Evolutionary conservation across 1,140 invertebrate genomes (phyloP), one percentile per base, ranked within the genome.

Genomic region (Drosophila takahashii): DNA sequence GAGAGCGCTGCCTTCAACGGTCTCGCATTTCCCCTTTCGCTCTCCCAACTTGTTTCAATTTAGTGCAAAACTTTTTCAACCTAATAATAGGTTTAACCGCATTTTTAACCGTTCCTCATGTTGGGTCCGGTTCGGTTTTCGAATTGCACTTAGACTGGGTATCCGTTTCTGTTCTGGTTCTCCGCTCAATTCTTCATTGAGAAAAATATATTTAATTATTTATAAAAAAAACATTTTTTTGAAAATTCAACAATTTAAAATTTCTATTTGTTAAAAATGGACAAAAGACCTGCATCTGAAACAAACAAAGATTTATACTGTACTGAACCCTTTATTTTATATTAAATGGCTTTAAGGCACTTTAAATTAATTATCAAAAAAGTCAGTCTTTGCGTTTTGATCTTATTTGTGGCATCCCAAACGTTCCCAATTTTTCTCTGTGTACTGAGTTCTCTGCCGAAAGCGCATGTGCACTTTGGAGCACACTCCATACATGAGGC

Each of bases 61-160:
- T 77, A 73, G 84, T 32, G 66, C 79, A 87, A 70, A 71, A 69
- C 54, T 87, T 86, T 79, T 83, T 87, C 62, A 66, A 74, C 48
- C 80, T 89, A 89, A 89, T 89, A 89, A 89, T 89, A 89, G 84
- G 84, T 90, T 89, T 84, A 89, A 89, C 84, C 84, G 80, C 85
- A 90, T 54, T 87, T 87, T 87, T 84, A 87, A 87, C 84, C 78
- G 83, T 89, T 83, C 71, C 78, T 83, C 71, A 70, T 66, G 73
- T 58, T 79, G 74, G 79, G 83, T 67, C 77, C 44, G 62, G 64
- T 59, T 67, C 39, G 56, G 54, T 75, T 74, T 61, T 50, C 16
- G 44, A 62, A 41, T 61, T 18, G 44, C 4, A 48, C 62, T 65
- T 48, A 27, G 18, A 9, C 26, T 26, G 54, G 48, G 50, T 61